Conservation (phyloP, 2,888 invertebrate species). For the Cephus runcator region DNA sequence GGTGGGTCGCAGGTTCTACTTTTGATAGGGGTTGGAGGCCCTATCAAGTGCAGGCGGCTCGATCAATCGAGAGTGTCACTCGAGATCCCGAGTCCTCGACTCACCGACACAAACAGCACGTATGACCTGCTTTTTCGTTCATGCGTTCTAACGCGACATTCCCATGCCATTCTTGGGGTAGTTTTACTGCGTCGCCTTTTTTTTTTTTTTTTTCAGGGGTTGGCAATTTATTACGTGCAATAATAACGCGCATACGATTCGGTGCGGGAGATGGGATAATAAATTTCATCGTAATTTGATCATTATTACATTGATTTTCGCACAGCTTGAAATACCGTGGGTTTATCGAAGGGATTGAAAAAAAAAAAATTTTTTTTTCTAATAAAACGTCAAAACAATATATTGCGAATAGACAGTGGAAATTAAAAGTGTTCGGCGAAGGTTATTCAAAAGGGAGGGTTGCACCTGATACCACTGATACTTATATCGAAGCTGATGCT, state of each 20-base stretch:
- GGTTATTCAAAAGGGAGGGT: not conserved
- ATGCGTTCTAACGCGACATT: not conserved
- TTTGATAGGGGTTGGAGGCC: not conserved
- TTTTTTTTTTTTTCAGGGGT: not conserved
- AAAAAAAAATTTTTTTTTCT: not conserved
- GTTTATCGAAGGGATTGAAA: not conserved
- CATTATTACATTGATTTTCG: not conserved
- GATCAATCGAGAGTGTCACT: not conserved
- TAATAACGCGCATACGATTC: not conserved
- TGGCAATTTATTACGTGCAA: not conserved
- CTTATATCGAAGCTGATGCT: not conserved
- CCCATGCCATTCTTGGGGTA: not conserved
- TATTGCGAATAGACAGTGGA: not conserved
- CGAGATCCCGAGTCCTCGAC: not conserved
- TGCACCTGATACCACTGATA: not conserved
- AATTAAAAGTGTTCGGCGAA: not conserved
- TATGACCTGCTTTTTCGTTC: not conserved
- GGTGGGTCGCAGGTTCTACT: not conserved
- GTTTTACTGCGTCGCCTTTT: not conserved
- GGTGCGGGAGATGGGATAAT: not conserved
- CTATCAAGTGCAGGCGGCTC: not conserved
- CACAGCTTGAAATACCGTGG: not conserved
- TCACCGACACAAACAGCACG: not conserved
- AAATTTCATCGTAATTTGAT: not conserved
- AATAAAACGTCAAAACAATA: not conserved